phyloP scores from a whole-genome alignment of 2,888 invertebrate species.

The Caprella mutica region DNA sequence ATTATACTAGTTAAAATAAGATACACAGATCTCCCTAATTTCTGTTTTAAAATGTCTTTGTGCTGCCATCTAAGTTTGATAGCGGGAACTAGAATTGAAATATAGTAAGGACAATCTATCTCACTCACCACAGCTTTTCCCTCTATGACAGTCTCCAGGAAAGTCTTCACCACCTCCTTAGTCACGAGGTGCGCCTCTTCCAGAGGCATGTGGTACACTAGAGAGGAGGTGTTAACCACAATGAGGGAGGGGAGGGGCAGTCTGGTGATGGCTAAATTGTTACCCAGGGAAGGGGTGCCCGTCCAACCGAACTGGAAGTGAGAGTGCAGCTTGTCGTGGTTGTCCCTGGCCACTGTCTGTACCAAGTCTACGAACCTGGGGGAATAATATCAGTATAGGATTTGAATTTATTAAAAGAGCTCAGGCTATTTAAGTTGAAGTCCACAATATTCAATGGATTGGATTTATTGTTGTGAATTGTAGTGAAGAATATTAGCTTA shows the following conservation, averaged over 20 bases:
- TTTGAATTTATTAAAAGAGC: no score
- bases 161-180: constrained; percentile 59
- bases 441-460: no score
- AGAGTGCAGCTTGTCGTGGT: constrained; percentile 51
- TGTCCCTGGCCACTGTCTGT: constrained; percentile 60
- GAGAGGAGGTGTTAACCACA: constrained; percentile 81
- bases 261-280: constrained; percentile 81
- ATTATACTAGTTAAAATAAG: no score
- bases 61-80: no score
- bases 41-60: no score
- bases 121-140: constrained; percentile 59
- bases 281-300: constrained; percentile 76
- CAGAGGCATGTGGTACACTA: constrained; percentile 82
- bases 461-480: no score
- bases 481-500: no score
- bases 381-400: no score
- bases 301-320: constrained; percentile 93
- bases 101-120: not conserved
- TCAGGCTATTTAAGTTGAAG: no score
- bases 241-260: constrained; percentile 71
- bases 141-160: constrained; percentile 63
- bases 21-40: no score
- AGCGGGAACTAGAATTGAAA: no score
- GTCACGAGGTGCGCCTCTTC: constrained; percentile 65
- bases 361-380: constrained; percentile 64